Percentiles rank a stretch among this genome's conserved stretches.
Evolutionary conservation across 2,797 vertebrate species (phyloP).

Genomic region (Cyclopterus lumpus): DNA sequence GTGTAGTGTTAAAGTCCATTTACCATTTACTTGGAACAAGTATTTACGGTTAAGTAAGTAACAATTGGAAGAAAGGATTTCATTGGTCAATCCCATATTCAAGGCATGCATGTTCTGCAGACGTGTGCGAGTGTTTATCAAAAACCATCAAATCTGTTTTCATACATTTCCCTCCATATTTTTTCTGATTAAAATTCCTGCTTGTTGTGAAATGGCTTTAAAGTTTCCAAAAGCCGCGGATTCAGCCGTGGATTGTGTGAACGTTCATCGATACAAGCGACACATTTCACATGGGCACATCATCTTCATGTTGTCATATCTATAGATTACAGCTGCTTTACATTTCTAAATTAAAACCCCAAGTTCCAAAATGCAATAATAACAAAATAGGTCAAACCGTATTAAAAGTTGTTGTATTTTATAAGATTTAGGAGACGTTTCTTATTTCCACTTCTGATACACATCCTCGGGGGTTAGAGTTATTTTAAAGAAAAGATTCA

Average conservation of each 20-base stretch:
- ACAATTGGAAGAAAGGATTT: no score
- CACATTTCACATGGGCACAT: no score
- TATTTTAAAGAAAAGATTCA: background rate
- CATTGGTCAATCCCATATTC: no score
- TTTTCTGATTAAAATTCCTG: background rate
- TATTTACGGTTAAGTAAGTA: no score
- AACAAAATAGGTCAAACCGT: background rate
- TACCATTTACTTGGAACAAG: no score
- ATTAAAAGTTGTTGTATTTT: no score
- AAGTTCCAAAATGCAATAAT: background rate
- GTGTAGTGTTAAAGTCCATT: no score
- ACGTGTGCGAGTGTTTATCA: background rate
- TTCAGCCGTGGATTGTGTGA: background rate
- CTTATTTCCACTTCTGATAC: background rate
- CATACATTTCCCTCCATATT: background rate
- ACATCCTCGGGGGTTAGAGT: no score
- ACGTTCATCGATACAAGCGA: background rate
- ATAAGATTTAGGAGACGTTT: no score
- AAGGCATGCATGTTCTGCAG: background rate
- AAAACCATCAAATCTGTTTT: background rate
- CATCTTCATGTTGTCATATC: no score
- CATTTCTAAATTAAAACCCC: background rate
- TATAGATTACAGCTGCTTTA: no score
- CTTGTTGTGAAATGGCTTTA: background rate
- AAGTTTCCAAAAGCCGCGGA: background rate